These are phyloP conservation scores for Micropoecilia bifurca DNA, from an alignment of 2,797 vertebrate genomes.

Conservation along the genomic window DNA sequence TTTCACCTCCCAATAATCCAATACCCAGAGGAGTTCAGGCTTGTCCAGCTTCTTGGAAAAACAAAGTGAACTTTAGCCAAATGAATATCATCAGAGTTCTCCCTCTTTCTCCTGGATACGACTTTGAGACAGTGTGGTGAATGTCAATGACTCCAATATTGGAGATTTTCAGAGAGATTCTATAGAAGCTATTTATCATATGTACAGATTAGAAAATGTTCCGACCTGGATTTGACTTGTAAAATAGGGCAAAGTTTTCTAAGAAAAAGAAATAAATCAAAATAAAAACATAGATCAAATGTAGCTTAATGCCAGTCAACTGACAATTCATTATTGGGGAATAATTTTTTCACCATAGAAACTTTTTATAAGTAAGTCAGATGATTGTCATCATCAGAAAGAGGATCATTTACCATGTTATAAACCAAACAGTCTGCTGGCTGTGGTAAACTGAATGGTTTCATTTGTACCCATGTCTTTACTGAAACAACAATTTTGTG, in stretches of 20 bases:
- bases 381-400: neutral
- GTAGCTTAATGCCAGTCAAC: neutral
- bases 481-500: neutral
- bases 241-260: neutral
- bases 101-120: neutral
- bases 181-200: neutral
- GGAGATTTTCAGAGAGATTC: neutral
- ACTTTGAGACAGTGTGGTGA: neutral
- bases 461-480: neutral
- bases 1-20: neutral
- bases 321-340: neutral
- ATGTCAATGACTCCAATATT: neutral
- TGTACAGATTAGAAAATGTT: neutral
- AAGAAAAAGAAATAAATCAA: neutral
- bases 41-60: neutral
- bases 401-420: neutral
- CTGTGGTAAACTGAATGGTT: neutral
- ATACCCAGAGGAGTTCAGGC: neutral
- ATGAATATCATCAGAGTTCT: neutral
- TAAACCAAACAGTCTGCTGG: neutral
- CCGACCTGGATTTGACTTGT: neutral
- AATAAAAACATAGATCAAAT: neutral
- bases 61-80: neutral
- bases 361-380: neutral
- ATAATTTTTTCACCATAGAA: neutral